Percentiles rank a stretch among this genome's conserved stretches.
Conservation (phyloP, 2,888 invertebrate genomes). For the Blera fallax region DNA sequence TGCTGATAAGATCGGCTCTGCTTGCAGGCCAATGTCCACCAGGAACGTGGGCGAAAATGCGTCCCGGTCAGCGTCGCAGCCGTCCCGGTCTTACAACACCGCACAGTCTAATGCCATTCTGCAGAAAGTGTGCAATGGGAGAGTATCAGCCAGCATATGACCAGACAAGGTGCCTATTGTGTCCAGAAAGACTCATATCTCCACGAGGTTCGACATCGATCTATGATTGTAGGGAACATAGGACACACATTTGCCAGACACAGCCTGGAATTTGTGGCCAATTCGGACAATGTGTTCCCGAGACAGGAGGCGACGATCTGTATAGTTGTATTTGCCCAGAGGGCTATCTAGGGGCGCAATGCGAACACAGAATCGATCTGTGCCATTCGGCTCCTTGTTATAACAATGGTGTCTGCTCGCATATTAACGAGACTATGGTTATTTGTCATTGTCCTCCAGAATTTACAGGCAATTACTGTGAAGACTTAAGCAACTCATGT, state of each 20-base stretch:
- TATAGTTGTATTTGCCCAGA: slow-evolving; percentile 82
- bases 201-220: slow-evolving; percentile 81
- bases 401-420: slow-evolving; percentile 83
- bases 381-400: slow-evolving; percentile 84
- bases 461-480: slow-evolving; percentile 83
- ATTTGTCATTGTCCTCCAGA: slow-evolving; percentile 83
- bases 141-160: slow-evolving; percentile 85
- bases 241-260: slow-evolving; percentile 81
- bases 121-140: slow-evolving; percentile 84
- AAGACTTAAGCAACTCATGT: slow-evolving; percentile 78
- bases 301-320: slow-evolving; percentile 75
- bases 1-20: neutral
- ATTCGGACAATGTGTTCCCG: slow-evolving; percentile 79
- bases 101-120: slow-evolving; percentile 83
- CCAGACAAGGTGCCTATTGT: slow-evolving; percentile 83
- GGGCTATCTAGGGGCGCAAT: slow-evolving; percentile 83
- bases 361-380: slow-evolving; percentile 82
- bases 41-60: slow-evolving; percentile 82
- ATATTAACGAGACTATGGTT: slow-evolving; percentile 74
- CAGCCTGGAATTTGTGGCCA: slow-evolving; percentile 73
- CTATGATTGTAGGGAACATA: slow-evolving; percentile 82
- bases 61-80: slow-evolving; percentile 75
- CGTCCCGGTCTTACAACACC: slow-evolving; percentile 48
- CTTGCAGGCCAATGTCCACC: slow-evolving; percentile 83
- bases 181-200: slow-evolving; percentile 83